phyloP scores from a whole-genome alignment of 92 coral and sea anemone genomes.

The Chrysogorgia sp. region DNA sequence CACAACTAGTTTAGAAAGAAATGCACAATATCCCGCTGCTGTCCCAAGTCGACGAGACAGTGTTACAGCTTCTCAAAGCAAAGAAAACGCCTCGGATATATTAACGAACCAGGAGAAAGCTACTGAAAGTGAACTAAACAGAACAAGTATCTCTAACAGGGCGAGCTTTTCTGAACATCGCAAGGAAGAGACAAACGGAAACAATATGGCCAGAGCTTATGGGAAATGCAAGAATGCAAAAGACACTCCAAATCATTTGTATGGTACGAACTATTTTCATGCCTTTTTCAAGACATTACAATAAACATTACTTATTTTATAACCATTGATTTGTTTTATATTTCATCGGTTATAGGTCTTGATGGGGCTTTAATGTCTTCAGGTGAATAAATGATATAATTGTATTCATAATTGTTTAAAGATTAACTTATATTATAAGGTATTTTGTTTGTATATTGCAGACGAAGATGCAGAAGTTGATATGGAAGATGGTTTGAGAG shows the following conservation, averaged over 20 bases:
- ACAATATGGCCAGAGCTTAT: slow-evolving; percentile 36
- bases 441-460: neutral
- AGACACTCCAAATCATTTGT: slow-evolving; percentile 36
- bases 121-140: neutral
- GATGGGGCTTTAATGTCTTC: slow-evolving; percentile 25
- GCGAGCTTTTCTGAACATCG: neutral
- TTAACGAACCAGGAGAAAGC: neutral
- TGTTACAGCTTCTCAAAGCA: neutral
- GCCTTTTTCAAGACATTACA: neutral
- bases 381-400: neutral
- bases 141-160: neutral
- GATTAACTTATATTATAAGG: no score
- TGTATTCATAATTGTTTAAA: no score
- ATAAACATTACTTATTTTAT: neutral
- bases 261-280: slow-evolving; percentile 10
- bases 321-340: neutral
- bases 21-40: neutral
- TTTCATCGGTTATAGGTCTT: slow-evolving; percentile 14
- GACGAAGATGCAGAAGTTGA: slow-evolving; percentile 39
- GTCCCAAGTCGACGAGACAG: neutral
- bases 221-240: slow-evolving; percentile 19
- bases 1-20: neutral
- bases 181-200: neutral
- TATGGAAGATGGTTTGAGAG: neutral
- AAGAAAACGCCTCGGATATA: neutral